These are phyloP conservation scores for Pelobates fuscus DNA, from an alignment of 2,113 vertebrate species.

Conservation along the genomic window DNA sequence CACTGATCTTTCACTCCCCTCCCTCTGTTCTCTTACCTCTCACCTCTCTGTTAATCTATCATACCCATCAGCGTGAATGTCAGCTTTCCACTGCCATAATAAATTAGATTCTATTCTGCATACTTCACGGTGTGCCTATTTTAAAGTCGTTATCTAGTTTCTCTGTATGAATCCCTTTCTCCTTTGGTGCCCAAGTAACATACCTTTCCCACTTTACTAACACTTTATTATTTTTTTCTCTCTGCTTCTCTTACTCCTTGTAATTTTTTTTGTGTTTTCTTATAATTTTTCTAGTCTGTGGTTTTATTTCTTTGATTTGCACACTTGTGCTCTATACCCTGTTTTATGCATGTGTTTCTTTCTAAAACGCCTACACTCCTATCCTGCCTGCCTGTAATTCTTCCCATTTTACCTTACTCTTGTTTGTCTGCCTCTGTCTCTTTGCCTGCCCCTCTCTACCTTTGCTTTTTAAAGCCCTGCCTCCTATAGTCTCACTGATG, in stretches of 20 bases:
- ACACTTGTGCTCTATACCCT: not conserved
- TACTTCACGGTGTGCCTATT: no score
- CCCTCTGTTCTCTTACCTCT: not conserved
- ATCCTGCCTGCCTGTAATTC: not conserved
- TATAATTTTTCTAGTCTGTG: no score
- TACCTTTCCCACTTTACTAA: not conserved
- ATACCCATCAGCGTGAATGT: not conserved
- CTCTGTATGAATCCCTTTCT: not conserved
- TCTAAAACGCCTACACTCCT: not conserved
- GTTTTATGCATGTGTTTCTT: not conserved
- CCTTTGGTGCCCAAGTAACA: not conserved
- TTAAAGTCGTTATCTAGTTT: no score
- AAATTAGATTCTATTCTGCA: not conserved
- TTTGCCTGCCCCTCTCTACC: slow-evolving; percentile 2
- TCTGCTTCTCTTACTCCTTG: not conserved
- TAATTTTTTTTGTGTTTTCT: not conserved
- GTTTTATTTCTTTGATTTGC: no score
- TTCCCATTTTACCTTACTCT: not conserved
- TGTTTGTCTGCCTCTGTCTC: not conserved
- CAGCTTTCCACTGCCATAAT: not conserved
- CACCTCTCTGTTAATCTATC: not conserved
- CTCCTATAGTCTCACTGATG: slow-evolving; percentile 42
- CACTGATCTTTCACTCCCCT: not conserved
- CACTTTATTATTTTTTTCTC: not conserved
- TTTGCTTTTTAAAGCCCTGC: slow-evolving; percentile 9